Evolutionary conservation across 1,140 invertebrate species (phyloP).

Genomic region (Papilio machaon): DNA sequence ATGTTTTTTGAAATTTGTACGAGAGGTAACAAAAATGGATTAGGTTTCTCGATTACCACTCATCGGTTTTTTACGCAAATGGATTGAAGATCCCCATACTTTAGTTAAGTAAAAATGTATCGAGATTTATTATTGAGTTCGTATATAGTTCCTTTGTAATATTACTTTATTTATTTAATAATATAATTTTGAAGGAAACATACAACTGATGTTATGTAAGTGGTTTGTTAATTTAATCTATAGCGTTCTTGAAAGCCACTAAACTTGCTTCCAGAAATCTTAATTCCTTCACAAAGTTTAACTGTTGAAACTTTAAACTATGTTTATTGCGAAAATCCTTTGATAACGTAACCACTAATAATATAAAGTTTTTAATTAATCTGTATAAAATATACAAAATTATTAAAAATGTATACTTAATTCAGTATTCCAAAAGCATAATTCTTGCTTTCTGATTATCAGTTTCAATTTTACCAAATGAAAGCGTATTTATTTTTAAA

Average conservation of each 20-base stretch:
- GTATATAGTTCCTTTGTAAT: neutral
- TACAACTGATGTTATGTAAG: neutral
- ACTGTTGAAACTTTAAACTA: neutral
- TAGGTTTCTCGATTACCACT: too few species aligned
- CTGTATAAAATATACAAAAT: neutral
- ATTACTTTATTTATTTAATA: neutral
- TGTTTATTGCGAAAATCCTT: conserved; percentile 1
- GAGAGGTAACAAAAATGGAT: neutral
- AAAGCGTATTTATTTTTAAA: neutral
- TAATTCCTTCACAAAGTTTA: neutral
- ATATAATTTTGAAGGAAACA: neutral
- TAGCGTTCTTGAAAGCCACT: neutral
- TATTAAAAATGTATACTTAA: neutral
- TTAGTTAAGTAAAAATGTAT: too few species aligned
- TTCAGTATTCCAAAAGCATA: neutral
- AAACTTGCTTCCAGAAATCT: conserved; percentile 2
- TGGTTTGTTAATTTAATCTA: conserved; percentile 15
- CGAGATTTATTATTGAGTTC: too few species aligned
- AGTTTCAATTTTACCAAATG: neutral
- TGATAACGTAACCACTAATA: neutral
- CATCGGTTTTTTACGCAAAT: too few species aligned
- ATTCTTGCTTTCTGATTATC: neutral
- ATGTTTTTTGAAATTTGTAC: neutral
- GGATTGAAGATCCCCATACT: too few species aligned
- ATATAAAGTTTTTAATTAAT: neutral